Evolutionary conservation across 1,140 invertebrate species (phyloP).

Genomic region (Zaprionus lachaisei): DNA sequence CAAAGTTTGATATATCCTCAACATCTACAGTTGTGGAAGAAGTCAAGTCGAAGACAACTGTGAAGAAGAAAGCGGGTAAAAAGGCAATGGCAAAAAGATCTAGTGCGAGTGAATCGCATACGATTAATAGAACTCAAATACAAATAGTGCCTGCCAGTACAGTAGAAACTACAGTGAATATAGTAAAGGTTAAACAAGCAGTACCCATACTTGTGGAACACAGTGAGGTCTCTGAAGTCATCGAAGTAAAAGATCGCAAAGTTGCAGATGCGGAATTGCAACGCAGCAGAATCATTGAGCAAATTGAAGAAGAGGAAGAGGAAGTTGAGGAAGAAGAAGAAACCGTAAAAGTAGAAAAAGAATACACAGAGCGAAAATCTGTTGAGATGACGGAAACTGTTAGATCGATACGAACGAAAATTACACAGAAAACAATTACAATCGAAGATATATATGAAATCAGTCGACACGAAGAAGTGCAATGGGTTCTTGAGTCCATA

Average conservation of each 20-base stretch:
- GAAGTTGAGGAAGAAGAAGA: slow-evolving; percentile 66
- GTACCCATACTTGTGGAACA: slow-evolving; percentile 84
- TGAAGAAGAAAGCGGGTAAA: slow-evolving; percentile 72
- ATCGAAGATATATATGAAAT: slow-evolving; percentile 75
- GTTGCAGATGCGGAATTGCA: slow-evolving; percentile 65
- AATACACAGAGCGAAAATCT: slow-evolving; percentile 54
- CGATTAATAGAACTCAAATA: slow-evolving; percentile 63
- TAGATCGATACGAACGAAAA: slow-evolving; percentile 74
- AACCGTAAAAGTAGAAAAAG: slow-evolving; percentile 43
- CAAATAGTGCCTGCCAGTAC: slow-evolving; percentile 63
- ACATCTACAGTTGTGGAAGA: slow-evolving; percentile 70
- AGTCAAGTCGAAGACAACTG: slow-evolving; percentile 82
- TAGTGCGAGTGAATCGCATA: slow-evolving; percentile 34
- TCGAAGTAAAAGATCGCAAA: slow-evolving; percentile 75
- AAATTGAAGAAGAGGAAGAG: slow-evolving; percentile 65
- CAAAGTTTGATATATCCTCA: slow-evolving; percentile 89
- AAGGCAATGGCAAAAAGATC: slow-evolving; percentile 54
- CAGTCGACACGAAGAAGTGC: slow-evolving; percentile 87
- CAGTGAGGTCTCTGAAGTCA: slow-evolving; percentile 85
- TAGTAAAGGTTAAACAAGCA: slow-evolving; percentile 68
- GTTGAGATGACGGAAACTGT: slow-evolving; percentile 76
- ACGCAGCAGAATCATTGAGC: slow-evolving; percentile 78
- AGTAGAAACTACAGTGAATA: slow-evolving; percentile 74
- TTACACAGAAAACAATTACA: slow-evolving; percentile 71
- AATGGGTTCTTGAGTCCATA: slow-evolving; percentile 90